phyloP scores from a whole-genome alignment of 1,140 invertebrate species.

The Drusus annulatus region DNA sequence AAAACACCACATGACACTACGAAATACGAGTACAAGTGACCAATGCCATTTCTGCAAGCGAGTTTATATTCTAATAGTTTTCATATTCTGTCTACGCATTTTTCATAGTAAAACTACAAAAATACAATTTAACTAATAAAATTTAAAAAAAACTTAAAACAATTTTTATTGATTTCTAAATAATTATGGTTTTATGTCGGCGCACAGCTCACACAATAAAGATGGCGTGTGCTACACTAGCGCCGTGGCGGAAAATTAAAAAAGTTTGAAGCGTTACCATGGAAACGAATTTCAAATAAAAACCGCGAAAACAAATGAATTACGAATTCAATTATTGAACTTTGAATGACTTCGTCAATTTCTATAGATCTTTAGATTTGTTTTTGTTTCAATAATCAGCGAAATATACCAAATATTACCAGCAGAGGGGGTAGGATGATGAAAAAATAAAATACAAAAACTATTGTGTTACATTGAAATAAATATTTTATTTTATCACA shows the following conservation, averaged over 20 bases:
- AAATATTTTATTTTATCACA: conserved; percentile 54
- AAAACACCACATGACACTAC: too few relatives aligned
- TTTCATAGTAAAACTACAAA: too few relatives aligned
- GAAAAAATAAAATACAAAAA: conserved; percentile 12
- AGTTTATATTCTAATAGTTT: too few relatives aligned
- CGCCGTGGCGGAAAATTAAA: background rate
- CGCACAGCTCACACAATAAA: conserved; percentile 6
- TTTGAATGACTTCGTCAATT: background rate
- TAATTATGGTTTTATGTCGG: background rate
- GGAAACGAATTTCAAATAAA: conserved; percentile 26
- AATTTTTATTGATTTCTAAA: too few relatives aligned
- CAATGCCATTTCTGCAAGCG: too few relatives aligned
- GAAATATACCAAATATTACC: too few relatives aligned
- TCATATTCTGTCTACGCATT: too few relatives aligned
- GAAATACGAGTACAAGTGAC: too few relatives aligned
- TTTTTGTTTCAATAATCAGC: background rate
- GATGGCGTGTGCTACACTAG: conserved; percentile 26
- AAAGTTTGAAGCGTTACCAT: background rate
- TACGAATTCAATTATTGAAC: too few relatives aligned
- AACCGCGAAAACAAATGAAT: background rate
- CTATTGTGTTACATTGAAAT: conserved; percentile 34
- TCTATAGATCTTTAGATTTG: background rate
- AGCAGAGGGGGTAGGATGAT: too few relatives aligned
- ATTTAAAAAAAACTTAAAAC: too few relatives aligned
- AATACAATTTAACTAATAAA: too few relatives aligned